These are phyloP conservation scores for Pseudomyrmex sp. DNA, from an alignment of 1,140 invertebrate genomes.

Conservation along the genomic window DNA sequence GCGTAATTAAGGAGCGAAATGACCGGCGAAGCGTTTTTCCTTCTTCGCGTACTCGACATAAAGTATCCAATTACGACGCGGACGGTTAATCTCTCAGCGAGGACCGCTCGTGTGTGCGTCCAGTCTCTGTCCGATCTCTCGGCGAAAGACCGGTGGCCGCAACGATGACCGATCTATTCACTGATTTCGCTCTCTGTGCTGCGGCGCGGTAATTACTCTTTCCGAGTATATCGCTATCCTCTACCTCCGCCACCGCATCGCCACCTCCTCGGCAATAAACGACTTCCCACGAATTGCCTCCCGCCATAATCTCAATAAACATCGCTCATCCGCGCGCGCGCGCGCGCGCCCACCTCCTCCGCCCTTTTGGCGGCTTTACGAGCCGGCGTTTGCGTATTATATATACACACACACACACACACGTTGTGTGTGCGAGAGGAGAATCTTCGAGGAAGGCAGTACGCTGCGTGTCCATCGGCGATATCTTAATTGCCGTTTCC, in stretches of 20 bases:
- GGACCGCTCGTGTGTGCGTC: neutral
- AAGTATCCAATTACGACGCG: slow-evolving; percentile 42
- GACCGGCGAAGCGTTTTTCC: slow-evolving; percentile 8
- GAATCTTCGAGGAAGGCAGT: slow-evolving; percentile 38
- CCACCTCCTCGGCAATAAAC: slow-evolving; percentile 66
- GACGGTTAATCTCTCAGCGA: slow-evolving; percentile 34
- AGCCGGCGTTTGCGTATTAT: slow-evolving; percentile 56
- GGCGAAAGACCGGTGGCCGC: slow-evolving; percentile 39
- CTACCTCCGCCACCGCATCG: neutral
- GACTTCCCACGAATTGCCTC: slow-evolving; percentile 76
- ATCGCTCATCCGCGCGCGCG: slow-evolving; percentile 73
- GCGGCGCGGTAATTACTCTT: slow-evolving; percentile 58
- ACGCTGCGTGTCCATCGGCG: slow-evolving; percentile 63
- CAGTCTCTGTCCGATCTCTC: neutral
- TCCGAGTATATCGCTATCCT: slow-evolving; percentile 43
- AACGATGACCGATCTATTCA: slow-evolving; percentile 60
- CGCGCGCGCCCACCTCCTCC: slow-evolving; percentile 68
- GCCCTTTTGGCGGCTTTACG: slow-evolving; percentile 72
- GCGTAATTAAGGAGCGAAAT: slow-evolving; percentile 45
- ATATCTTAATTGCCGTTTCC: slow-evolving; percentile 79
- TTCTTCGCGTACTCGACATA: slow-evolving; percentile 11
- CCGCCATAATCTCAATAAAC: slow-evolving; percentile 81
- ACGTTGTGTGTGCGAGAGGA: slow-evolving; percentile 47
- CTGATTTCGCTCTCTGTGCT: slow-evolving; percentile 45
- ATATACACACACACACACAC: slow-evolving; percentile 49